Base-by-base conservation (phyloP, 2,888 invertebrate genomes). In the Andrena hattorfiana region DNA sequence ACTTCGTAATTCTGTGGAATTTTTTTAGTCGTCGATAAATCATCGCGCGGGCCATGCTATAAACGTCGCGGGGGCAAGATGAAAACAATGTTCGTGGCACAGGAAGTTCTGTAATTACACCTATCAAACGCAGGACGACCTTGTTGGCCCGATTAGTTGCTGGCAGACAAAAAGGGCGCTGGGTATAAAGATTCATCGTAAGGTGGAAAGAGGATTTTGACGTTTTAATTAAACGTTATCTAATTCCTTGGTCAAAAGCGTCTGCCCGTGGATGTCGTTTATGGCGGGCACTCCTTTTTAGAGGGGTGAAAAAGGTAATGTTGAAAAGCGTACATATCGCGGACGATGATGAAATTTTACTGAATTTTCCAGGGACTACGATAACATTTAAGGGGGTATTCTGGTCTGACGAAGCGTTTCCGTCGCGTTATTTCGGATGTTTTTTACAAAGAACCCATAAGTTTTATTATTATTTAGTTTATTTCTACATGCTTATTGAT, bases 81-180 rank as follows among this genome's bases (percentile, higher is more conserved):
- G 78, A 59, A 76, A 70, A 62, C 69, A 77, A 81, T 75, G 74
- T 83, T 79, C 68, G 72, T 54, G 60, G 66, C 59, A 48, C 30
- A 23, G 63, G 49, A 77, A 81, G 68, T 84, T 83, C 84, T 59
- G 77, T 86, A 86, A 87, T 83, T 85, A 81, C 83, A 81, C 75
- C 81, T 75, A 85, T 86, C 85, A 86, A 83, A 83, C 73, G 83
- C 77, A 85, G 77, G 75, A 81, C 69, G 51, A 66, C 35, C 72
- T 64, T 77, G 67, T 59, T 71, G 62, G 30, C 59, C 6, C 67
- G 59, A 63, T 63, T 76, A 67, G 74, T 71, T 76, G 77, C 26
- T 72, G 32, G 70, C 10, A 16, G 28, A 67, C 74, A 82, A 83
- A 81, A 62, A 63, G 23, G 51, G 23, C 49, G 42, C 35, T 67